Evolutionary conservation across 1,140 invertebrate genomes (phyloP).

Genomic region (Cherax quadricarinatus): DNA sequence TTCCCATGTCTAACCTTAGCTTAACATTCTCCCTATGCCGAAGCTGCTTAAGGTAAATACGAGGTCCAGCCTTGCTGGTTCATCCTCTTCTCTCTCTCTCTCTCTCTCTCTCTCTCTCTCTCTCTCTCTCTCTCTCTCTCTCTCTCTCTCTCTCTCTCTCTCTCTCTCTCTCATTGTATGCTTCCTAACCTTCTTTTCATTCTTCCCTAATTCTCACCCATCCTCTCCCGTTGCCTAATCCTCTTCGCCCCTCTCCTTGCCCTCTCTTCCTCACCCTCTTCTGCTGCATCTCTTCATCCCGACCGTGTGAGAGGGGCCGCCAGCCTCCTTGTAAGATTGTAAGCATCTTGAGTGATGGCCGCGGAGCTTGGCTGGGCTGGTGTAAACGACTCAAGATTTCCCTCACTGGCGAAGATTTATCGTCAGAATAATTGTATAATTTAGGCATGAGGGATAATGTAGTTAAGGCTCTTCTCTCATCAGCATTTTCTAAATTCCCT

Average conservation of each 20-base stretch:
- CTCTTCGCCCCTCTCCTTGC: not conserved
- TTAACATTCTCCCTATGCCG: not conserved
- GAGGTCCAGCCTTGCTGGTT: no score
- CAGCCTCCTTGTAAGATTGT: not conserved
- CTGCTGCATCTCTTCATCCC: not conserved
- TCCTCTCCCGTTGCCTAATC: not conserved
- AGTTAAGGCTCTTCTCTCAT: not conserved
- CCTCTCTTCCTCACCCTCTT: no score
- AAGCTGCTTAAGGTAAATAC: no score
- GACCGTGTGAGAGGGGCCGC: not conserved
- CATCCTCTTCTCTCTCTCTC: no score
- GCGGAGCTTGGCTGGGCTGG: not conserved
- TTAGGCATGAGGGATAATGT: not conserved
- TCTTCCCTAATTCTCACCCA: not conserved
- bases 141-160: conserved; percentile 14
- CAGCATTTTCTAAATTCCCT: not conserved
- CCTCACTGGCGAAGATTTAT: conserved; percentile 17
- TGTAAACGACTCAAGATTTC: conserved; percentile 24
- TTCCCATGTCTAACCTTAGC: not conserved
- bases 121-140: conserved; percentile 13
- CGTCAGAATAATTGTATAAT: conserved; percentile 37
- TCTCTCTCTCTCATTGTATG: not conserved
- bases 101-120: no score
- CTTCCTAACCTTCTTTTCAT: not conserved
- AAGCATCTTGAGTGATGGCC: not conserved